Evolutionary conservation across 2,797 vertebrate genomes (phyloP), one percentile per base, ranked within the genome.

Genomic region (Dipus sagitta): DNA sequence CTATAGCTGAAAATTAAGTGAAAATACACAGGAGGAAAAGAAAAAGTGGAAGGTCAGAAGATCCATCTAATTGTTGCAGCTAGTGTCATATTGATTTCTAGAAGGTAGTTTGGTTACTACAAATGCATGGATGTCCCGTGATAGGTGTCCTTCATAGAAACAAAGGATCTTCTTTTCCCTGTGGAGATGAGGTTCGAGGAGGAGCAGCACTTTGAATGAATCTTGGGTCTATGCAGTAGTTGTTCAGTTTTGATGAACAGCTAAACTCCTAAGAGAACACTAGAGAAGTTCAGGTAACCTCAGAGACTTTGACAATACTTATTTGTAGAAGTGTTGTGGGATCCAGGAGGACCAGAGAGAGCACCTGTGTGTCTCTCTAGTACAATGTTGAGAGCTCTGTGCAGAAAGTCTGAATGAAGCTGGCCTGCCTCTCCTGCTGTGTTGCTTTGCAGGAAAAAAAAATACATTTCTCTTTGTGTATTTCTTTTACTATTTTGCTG

Each of bases 181-280:
- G 0, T 47, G 42, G 68, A 83, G n/a, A 34, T 64, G 20, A 13
- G n/a, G 8, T 52, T 13, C 1, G 0, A 6, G 15, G 2, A 23
- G 14, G 9, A 52, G 84, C 84, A 28, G 23, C 3, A 24, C 76
- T 95, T 30, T 13, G 15, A 65, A 13, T 83, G 80, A 77, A 24
- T 81, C 30, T 32, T 6, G 6, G 3, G 52, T 34, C 58, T 30
- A 28, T 21, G 62, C 30, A 28, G 38, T 30, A 71, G 17, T 12
- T 1, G 21, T 70, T 86, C 21, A 17, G 10, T 87, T 71, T 71
- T 91, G 23, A 28, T 38, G 14, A 54, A n/a, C 13, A 17, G 12
- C 47, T 3, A 10, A 20, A 23, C 7, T 47, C 60, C 23, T 82
- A 90, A 11, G 79, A 88, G 86, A 75, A 30, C 83, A 15, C 11